Base-by-base conservation (phyloP, 2,113 vertebrate species). In the Pungitius pungitius region DNA sequence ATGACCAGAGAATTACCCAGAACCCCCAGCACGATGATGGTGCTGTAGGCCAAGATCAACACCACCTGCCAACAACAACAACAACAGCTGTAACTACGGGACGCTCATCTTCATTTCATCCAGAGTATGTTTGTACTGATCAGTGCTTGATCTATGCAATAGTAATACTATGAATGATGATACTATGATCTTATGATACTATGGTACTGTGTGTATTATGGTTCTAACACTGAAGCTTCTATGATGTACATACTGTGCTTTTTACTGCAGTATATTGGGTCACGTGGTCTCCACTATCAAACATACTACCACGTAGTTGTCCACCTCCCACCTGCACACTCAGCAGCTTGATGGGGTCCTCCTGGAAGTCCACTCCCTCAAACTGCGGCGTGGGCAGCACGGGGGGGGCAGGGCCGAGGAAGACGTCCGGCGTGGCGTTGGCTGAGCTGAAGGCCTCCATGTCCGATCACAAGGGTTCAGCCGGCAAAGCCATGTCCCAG, bases 1-100 rank as follows among this genome's bases (percentile, higher is more conserved):
- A 98, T 97, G 39, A 99, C 97, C 0, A 98, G 89, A 26, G 96
- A 96, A 83, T 99, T 99, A 22, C 97, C 97, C 0, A 96, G 90
- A 55, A 99, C 95, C 0, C 97, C 97, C n/a, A 98, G 92, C 35
- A 98, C 82, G 61, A 99, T 99, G 88, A 99, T 98, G 88, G 94
- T 94, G 75, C 96, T 96, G 83, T 99, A 99, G 54, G 97, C 97
- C 82, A 97, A 69, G 42, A 99, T 99, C 75, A 99, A 91, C 49
- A 96, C 82, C 69, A 97, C 94, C 82, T 92, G 66, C 49, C 69
- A 35, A 14, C 18, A 37, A 40, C n/a, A 56, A 27, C 39, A 27
- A 9, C 20, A 37, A 42, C 33, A 37, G 4, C 24, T 27, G 45
- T 35, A 6, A 35, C 3, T 11, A 51, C 47, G 3, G 47, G 18